Evolutionary conservation across 2,113 vertebrate genomes (phyloP).

Genomic region (Oceanites oceanicus): DNA sequence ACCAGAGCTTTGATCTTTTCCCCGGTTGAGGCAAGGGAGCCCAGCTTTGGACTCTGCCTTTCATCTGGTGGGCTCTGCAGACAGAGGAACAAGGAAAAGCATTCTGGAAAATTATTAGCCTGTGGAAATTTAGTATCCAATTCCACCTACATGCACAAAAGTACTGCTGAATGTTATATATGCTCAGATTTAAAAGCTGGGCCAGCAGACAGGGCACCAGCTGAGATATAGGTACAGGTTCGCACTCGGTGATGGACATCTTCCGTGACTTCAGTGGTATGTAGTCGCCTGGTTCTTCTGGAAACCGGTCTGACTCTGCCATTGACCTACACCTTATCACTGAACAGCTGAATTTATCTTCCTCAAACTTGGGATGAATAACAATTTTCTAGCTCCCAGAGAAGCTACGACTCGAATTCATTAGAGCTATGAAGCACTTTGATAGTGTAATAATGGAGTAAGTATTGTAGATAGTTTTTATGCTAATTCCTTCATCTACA

Average conservation of each 20-base stretch:
- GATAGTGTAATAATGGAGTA: not conserved
- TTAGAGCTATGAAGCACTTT: not conserved
- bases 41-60: not conserved
- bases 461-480: slow-evolving; percentile 10
- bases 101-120: not conserved
- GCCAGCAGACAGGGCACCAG: not conserved
- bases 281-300: not conserved
- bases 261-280: not conserved
- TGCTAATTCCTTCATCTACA: slow-evolving; percentile 4
- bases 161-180: not conserved
- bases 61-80: not conserved
- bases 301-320: not conserved
- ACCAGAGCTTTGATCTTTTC: not conserved
- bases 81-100: not conserved
- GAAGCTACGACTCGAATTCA: not conserved
- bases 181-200: not conserved
- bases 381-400: not conserved
- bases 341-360: not conserved
- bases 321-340: not conserved
- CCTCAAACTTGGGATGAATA: not conserved
- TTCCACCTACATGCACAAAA: not conserved
- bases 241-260: rapidly evolving
- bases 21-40: not conserved
- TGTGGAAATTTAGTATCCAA: not conserved
- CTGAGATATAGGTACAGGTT: not conserved